Percentiles rank a stretch among this genome's conserved stretches.
Evolutionary conservation across 2,797 vertebrate species (phyloP).

Genomic region (Phrynocephalus vlangalii): DNA sequence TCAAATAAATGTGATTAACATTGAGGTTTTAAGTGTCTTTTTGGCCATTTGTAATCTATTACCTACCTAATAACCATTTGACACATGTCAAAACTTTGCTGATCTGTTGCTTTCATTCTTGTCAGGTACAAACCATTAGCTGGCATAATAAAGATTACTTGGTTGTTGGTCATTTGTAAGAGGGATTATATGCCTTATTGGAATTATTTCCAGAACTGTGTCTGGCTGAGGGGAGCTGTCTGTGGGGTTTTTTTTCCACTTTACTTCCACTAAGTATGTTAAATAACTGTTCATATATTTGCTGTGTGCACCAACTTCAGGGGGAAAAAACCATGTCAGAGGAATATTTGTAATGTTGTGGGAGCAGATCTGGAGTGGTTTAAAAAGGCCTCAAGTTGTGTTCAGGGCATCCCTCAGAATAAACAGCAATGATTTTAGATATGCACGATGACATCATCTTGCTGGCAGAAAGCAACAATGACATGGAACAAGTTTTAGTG

Average conservation of each 20-base stretch:
- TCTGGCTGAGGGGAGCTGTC: background rate
- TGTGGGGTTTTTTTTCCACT: background rate
- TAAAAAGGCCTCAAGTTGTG: too few species aligned
- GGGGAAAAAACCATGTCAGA: background rate
- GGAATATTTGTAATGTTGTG: too few species aligned
- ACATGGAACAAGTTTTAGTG: too few species aligned
- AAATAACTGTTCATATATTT: background rate
- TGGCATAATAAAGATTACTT: constrained; percentile 30
- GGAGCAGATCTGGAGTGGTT: too few species aligned
- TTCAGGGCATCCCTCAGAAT: too few species aligned
- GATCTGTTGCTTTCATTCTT: background rate
- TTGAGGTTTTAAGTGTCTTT: constrained; percentile 30
- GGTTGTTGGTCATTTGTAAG: constrained; percentile 8
- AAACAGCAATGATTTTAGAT: too few species aligned
- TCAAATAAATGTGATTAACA: constrained; percentile 42
- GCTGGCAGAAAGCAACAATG: too few species aligned
- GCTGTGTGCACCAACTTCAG: background rate
- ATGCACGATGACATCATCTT: too few species aligned
- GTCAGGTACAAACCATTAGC: background rate
- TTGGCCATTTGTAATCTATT: background rate
- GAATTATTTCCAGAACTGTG: background rate
- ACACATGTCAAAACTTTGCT: background rate
- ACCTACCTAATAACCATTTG: constrained; percentile 27
- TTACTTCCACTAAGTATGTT: background rate
- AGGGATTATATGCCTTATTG: background rate